Evolutionary conservation across 2,888 invertebrate species (phyloP).

Genomic region (Xylota segnis): DNA sequence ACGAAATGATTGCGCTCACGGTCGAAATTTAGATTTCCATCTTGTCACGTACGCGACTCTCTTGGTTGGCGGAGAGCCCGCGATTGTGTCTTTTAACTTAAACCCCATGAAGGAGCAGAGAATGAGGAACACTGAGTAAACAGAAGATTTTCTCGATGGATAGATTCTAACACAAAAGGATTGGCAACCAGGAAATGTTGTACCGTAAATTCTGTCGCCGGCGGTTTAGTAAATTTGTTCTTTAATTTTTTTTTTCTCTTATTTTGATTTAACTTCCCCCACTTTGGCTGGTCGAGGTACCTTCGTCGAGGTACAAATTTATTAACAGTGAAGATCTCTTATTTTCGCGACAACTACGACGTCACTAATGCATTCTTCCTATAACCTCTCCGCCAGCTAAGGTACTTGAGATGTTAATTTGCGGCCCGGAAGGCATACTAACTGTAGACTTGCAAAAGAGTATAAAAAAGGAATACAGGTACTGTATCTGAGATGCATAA

Average conservation of each 20-base stretch:
- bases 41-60: conserved; percentile 78
- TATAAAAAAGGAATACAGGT: conserved; percentile 28
- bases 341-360: conserved; percentile 73
- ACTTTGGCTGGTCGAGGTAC: conserved; percentile 31
- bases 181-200: conserved; percentile 76
- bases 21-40: conserved; percentile 78
- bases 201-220: conserved; percentile 74
- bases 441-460: conserved; percentile 34
- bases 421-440: conserved; percentile 52
- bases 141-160: conserved; percentile 73
- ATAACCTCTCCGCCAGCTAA: conserved; percentile 41
- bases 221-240: conserved; percentile 70
- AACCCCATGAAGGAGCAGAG: conserved; percentile 46
- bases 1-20: conserved; percentile 72
- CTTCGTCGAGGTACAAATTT: conserved; percentile 61
- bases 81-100: conserved; percentile 53
- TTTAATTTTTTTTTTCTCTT: conserved; percentile 34
- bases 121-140: conserved; percentile 69
- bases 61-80: conserved; percentile 41
- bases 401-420: conserved; percentile 59
- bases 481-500: conserved; percentile 51
- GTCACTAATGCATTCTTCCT: conserved; percentile 64
- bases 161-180: conserved; percentile 75
- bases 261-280: conserved; percentile 59
- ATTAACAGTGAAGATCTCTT: conserved; percentile 68